A percentile compares a stretch with the other conserved stretches of the same genome.
These are phyloP conservation scores for Scaptomyza pallida DNA, from an alignment of 1,140 invertebrate species.

Conservation along the genomic window DNA sequence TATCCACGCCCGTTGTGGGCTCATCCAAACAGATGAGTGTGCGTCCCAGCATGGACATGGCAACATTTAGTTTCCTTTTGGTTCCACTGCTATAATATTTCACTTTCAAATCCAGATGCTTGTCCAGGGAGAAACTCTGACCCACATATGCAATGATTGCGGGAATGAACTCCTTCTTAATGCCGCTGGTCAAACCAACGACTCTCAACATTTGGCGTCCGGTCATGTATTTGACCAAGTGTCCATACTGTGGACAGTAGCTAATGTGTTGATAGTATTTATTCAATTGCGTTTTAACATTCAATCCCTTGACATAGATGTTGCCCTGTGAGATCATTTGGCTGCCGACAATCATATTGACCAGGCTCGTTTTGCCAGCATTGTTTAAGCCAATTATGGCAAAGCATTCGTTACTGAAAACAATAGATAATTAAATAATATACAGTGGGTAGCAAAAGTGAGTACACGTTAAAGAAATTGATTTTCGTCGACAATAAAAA, in stretches of 20 bases:
- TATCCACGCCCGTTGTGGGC: slow-evolving; percentile 96
- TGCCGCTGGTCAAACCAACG: slow-evolving; percentile 34
- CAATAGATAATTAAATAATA: not conserved
- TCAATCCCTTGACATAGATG: slow-evolving; percentile 51
- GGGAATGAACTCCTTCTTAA: slow-evolving; percentile 1
- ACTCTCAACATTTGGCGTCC: slow-evolving; percentile 50
- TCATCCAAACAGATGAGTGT: slow-evolving; percentile 94
- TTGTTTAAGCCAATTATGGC: slow-evolving; percentile 91
- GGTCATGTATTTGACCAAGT: slow-evolving; percentile 85
- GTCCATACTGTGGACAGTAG: slow-evolving; percentile 93
- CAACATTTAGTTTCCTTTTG: slow-evolving; percentile 93
- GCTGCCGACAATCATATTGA: slow-evolving; percentile 91
- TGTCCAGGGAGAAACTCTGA: slow-evolving; percentile 23
- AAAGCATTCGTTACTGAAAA: slow-evolving; percentile 88
- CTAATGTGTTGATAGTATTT: slow-evolving; percentile 85
- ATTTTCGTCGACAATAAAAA: too few species aligned
- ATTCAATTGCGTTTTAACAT: not conserved
- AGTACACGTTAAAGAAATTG: too few species aligned
- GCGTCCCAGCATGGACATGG: slow-evolving; percentile 90
- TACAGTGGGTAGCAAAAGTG: not conserved
- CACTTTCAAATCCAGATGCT: slow-evolving; percentile 15
- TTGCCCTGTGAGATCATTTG: slow-evolving; percentile 18
- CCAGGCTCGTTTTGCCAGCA: slow-evolving; percentile 95
- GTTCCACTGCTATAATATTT: slow-evolving; percentile 92
- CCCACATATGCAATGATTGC: slow-evolving; percentile 17